Base-by-base conservation (phyloP, 2,797 vertebrate species). In the Mus caroli region DNA sequence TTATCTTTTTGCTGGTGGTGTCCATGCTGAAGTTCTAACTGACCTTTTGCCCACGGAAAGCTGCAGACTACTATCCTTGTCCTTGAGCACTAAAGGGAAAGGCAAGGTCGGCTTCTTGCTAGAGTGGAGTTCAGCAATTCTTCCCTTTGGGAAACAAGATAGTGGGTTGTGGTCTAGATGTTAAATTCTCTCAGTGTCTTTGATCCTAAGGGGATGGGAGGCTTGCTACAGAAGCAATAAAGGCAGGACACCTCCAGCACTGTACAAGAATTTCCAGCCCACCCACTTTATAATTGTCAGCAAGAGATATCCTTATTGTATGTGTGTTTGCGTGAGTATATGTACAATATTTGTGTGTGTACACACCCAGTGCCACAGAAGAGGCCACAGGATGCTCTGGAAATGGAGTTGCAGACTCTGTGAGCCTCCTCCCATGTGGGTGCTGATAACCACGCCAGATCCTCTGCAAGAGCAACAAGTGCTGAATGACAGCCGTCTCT, bases 41-140 rank as follows among this genome's bases (percentile, higher is more conserved):
- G 62, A 60, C 56, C n/a, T 85, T 83, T 31, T 86, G 58, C 40
- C 31, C 50, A 40, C n/a, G 40, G 88, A 31, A 10, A 94, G 34
- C 79, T 87, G 22, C 3, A 73, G 64, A 14, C n/a, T 71, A 15
- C 82, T 9, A 0, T 22, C n/a, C 80, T 43, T 43, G 22, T 91
- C 88, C 34, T 92, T 90, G n/a, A 82, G n/a, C 40, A 83, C 34
- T 60, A 19, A 94, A 88, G 58, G 64, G 50, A 92, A 93, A 88
- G 50, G 43, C 43, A 88, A 71, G 71, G 67, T 79, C 75, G 92
- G 75, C 20, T 79, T 89, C 64, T 85, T 91, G 26, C 20, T 76
- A 83, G 37, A 82, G 19, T 79, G 50, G 46, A 95, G 88, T 92
- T 95, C 28, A 58, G 31, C 37, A 82, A 43, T 67, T 91, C 86